Base-by-base conservation (phyloP, 1,140 invertebrate genomes). In the Leptinotarsa defecta region DNA sequence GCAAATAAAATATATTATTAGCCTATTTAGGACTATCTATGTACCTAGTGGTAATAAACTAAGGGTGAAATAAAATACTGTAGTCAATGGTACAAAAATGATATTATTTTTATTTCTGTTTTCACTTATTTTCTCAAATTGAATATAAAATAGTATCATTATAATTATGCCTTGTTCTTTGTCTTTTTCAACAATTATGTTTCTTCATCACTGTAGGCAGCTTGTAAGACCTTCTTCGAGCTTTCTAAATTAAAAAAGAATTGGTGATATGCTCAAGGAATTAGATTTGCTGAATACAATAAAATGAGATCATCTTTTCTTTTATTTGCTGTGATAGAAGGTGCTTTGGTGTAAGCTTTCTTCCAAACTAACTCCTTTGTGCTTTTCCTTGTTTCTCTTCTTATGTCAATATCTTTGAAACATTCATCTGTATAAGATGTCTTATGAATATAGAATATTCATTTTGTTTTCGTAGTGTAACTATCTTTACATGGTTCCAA, bases 301-400 rank as follows among this genome's bases (percentile, higher is more conserved):
- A 11, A 62, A 62, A 62, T 17, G 4, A 62, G 15, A 62, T 17
- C 57, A 62, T 17, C 57, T 62, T 62, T 62, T 62, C 57, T 62
- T 62, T 17, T 62, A 62, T 62, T 62, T 62, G 17, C 57, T 62
- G 57, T 62, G 15, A 62, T 62, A 62, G 57, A 62, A 62, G 57
- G 15, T 62, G 57, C 8, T 34, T 34, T 6, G 27, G 6, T 34
- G 1, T 8, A 34, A 34, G 27, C 27, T 34, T 34, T 34, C 1
- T 34, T 34, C 27, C 4, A 34, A 34, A 34, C 24, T 34, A 1
- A 34, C 27, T 8, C 27, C 27, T 34, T 34, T 62, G 17, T 20
- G 57, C 17, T 34, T 34, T 34, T 34, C 27, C 6, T 34, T 34
- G 27, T 34, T 34, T 34, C 4, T 34, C 27, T 34, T 13, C 8